These are phyloP conservation scores for Dicrurus megarhynchus DNA, from an alignment of 2,113 vertebrate species.

Conservation along the genomic window DNA sequence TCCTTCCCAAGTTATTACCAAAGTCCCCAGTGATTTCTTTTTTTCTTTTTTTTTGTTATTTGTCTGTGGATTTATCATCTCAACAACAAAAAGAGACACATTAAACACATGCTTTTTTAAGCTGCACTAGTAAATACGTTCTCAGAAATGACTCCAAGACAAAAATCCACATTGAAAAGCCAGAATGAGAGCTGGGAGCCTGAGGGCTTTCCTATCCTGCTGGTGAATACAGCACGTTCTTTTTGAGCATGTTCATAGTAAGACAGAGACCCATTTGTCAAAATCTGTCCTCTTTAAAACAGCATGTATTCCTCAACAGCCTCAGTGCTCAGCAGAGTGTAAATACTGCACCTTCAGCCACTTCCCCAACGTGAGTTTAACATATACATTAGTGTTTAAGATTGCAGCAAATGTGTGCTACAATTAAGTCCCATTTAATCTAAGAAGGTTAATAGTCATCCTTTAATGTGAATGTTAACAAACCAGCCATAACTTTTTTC, in stretches of 20 bases:
- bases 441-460: background rate
- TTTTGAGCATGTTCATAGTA: background rate
- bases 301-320: background rate
- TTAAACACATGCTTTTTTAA: background rate
- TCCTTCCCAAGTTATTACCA: constrained; percentile 10
- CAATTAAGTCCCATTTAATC: background rate
- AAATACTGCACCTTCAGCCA: background rate
- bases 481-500: background rate
- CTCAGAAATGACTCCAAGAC: background rate
- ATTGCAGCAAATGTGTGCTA: background rate
- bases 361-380: background rate
- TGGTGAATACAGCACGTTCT: constrained; percentile 9
- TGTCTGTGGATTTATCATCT: background rate
- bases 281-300: background rate
- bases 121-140: background rate
- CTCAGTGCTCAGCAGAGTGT: background rate
- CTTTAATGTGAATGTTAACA: background rate
- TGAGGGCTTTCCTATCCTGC: constrained; percentile 16
- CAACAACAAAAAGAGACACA: background rate
- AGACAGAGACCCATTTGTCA: constrained; percentile 36
- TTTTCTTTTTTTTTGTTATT: background rate
- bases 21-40: background rate
- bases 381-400: background rate
- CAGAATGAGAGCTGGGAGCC: background rate
- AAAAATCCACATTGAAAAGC: background rate